Base-by-base conservation (phyloP, 2,113 vertebrate species). In the Aviceda subcristata region DNA sequence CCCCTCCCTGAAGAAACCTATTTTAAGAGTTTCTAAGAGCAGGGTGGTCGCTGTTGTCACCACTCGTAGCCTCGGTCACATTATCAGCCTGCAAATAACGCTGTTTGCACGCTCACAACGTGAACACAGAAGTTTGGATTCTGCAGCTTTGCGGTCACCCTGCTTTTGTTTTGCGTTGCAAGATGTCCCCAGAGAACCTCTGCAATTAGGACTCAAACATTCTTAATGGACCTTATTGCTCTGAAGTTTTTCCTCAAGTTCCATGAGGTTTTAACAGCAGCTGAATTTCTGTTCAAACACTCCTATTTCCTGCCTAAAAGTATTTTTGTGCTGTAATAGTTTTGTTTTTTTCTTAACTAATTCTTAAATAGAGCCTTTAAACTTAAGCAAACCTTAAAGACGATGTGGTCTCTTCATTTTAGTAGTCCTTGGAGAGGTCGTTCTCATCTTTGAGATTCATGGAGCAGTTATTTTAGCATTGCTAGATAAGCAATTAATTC, bases 401-500 rank as follows among this genome's bases (percentile, higher is more conserved):
- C 1, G 1, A 12, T 2, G 2, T 1, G 8, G 64, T 24, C 6
- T 77, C 62, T 21, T 27, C 23, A 4, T 46, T 36, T 56, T 5
- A 69, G 62, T 7, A 30, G 24, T 32, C 95, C 86, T 90, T 36
- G 21, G 94, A 78, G 94, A 86, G 67, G 27, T n/a, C 1, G 0
- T 34, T 88, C 74, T 73, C 81, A 13, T 39, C 71, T 24, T 36
- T 7, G 45, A 92, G 71, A 68, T 76, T 11, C 79, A 16, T 7
- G 6, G 34, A 93, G 56, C 0, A 1, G 51, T n/a, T 71, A 66
- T 39, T 94, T 76, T 14, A 92, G 71, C 78, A 34, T 7, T 62
- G 45, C 15, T 50, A 86, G 88, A 95, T 69, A 77, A 88, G 86
- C 75, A 91, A 77, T 95, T 94, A 93, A 96, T 75, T 88, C 94